phyloP scores from a whole-genome alignment of 2,888 invertebrate species.

The Hyposoter dolosus region DNA sequence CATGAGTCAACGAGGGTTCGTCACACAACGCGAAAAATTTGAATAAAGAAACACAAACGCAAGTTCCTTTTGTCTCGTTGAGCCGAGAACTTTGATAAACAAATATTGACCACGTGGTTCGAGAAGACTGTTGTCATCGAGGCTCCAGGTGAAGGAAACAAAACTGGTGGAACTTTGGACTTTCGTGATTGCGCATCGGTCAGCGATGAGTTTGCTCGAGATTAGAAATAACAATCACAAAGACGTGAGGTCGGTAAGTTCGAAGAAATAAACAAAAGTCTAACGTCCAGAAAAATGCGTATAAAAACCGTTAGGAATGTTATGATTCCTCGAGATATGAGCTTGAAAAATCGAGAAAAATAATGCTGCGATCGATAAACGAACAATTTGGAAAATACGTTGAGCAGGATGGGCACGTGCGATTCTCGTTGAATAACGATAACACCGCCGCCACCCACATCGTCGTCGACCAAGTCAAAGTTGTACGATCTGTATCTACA shows the following conservation, averaged over 20 bases:
- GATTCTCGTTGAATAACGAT: conserved; percentile 54
- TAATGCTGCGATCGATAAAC: neutral
- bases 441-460: conserved; percentile 53
- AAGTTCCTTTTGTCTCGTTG: conserved; percentile 28
- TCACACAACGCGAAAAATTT: conserved; percentile 11
- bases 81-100: conserved; percentile 8
- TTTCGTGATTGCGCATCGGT: conserved; percentile 36
- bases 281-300: neutral
- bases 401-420: conserved; percentile 48
- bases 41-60: neutral
- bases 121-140: neutral
- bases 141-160: conserved; percentile 33
- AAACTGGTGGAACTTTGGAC: conserved; percentile 48
- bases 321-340: neutral
- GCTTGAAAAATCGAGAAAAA: neutral
- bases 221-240: neutral
- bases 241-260: neutral
- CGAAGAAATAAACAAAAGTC: neutral
- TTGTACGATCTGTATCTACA: conserved; percentile 15
- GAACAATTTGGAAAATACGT: conserved; percentile 8
- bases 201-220: conserved; percentile 5
- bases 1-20: neutral
- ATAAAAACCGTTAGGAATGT: neutral
- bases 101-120: conserved; percentile 47
- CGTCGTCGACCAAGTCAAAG: conserved; percentile 28